Evolutionary conservation across 2,797 vertebrate species (phyloP).

Genomic region (Eulemur mongoz): DNA sequence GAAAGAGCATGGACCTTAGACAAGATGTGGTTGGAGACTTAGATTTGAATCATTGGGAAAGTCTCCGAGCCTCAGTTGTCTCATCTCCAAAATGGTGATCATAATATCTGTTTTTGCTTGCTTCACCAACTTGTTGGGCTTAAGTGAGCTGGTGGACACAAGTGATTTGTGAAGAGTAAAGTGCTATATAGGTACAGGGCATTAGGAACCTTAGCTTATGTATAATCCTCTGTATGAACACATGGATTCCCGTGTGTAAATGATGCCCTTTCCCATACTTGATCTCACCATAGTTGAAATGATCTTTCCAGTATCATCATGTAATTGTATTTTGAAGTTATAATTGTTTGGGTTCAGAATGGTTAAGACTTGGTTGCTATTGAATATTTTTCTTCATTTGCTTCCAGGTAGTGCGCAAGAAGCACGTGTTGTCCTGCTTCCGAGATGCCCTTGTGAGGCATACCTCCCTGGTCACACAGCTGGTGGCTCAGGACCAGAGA

Average conservation of each 20-base stretch:
- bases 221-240: background rate
- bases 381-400: conserved; percentile 44
- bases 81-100: background rate
- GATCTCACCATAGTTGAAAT: background rate
- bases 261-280: background rate
- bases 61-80: background rate
- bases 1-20: background rate
- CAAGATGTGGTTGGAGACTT: background rate
- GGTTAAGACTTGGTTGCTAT: background rate
- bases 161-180: background rate
- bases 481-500: conserved; percentile 89
- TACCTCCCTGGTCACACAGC: conserved; percentile 84
- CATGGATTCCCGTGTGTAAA: background rate
- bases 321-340: background rate
- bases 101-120: background rate
- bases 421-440: conserved; percentile 82
- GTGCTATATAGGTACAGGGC: background rate
- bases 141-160: background rate
- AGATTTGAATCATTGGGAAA: conserved; percentile 31
- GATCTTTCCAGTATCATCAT: background rate
- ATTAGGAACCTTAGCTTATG: background rate
- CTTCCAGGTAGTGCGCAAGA: conserved; percentile 87
- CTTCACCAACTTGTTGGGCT: no score
- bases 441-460: conserved; percentile 84
- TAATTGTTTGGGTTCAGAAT: background rate